These are phyloP conservation scores for Osedax frankpressi DNA, from an alignment of 2,888 invertebrate genomes.

Conservation along the genomic window DNA sequence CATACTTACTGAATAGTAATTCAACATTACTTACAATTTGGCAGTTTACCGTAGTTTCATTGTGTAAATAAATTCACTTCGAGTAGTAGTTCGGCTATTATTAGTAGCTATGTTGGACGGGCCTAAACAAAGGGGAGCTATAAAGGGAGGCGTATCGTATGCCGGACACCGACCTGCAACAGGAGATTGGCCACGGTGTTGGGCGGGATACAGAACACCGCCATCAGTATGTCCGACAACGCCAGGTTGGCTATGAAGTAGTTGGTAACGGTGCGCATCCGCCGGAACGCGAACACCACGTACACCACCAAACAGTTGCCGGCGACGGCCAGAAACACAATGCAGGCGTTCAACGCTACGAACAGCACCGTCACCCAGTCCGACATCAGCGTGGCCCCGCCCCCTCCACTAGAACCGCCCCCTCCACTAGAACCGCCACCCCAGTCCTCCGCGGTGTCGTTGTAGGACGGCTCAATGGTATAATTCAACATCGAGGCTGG, in stretches of 20 bases:
- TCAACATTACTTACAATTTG: no score
- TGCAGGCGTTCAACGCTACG: conserved; percentile 1
- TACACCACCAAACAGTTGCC: conserved; percentile 61
- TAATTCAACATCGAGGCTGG: no score
- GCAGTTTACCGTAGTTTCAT: no score
- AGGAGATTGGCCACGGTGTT: conserved; percentile 60
- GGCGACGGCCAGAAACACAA: conserved; percentile 43
- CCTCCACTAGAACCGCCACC: no score
- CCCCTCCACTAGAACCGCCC: neutral
- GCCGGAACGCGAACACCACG: conserved; percentile 66
- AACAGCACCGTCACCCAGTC: neutral
- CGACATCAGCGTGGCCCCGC: conserved; percentile 10
- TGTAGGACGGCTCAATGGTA: no score
- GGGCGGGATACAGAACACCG: conserved; percentile 48
- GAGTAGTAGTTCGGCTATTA: no score
- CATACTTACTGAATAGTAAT: no score
- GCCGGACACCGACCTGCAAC: conserved; percentile 42
- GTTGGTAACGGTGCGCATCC: conserved; percentile 53
- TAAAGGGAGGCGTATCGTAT: no score
- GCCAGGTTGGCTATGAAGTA: conserved; percentile 49
- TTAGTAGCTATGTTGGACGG: no score
- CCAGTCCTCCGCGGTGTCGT: no score
- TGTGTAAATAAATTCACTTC: no score
- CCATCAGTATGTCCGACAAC: conserved; percentile 46
- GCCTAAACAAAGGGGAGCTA: no score